These are phyloP conservation scores for Ceratosolen solmsi DNA, from an alignment of 1,140 invertebrate genomes.

Conservation along the genomic window DNA sequence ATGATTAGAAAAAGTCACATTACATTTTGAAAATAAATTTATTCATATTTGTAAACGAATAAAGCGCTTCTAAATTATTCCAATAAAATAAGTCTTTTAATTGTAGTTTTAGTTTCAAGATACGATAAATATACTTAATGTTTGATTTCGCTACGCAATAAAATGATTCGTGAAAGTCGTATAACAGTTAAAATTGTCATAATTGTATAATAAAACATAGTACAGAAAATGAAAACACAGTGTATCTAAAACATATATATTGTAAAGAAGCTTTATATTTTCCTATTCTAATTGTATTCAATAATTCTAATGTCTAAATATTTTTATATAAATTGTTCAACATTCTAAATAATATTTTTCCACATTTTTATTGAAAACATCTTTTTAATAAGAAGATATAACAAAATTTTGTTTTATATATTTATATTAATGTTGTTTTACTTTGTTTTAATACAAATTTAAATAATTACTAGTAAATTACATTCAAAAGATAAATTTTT, in stretches of 20 bases:
- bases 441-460: too few relatives aligned
- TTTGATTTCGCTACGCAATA: neutral
- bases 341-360: too few relatives aligned
- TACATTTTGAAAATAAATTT: neutral
- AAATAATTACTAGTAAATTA: too few relatives aligned
- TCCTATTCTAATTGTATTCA: neutral
- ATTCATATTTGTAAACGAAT: neutral
- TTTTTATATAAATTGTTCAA: too few relatives aligned
- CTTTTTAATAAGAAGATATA: too few relatives aligned
- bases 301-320: neutral
- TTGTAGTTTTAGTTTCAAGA: neutral
- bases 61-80: neutral
- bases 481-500: too few relatives aligned
- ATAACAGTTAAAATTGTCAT: neutral
- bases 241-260: neutral
- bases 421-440: too few relatives aligned
- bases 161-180: neutral
- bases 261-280: neutral
- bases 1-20: neutral
- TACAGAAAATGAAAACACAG: neutral
- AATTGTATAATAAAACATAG: neutral
- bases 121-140: neutral
- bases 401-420: too few relatives aligned
- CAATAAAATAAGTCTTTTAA: neutral
- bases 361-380: too few relatives aligned